A percentile compares a stretch with the other conserved stretches of the same genome.
Evolutionary conservation across 1,140 invertebrate genomes (phyloP).

Genomic region (Heliconius melpomene): DNA sequence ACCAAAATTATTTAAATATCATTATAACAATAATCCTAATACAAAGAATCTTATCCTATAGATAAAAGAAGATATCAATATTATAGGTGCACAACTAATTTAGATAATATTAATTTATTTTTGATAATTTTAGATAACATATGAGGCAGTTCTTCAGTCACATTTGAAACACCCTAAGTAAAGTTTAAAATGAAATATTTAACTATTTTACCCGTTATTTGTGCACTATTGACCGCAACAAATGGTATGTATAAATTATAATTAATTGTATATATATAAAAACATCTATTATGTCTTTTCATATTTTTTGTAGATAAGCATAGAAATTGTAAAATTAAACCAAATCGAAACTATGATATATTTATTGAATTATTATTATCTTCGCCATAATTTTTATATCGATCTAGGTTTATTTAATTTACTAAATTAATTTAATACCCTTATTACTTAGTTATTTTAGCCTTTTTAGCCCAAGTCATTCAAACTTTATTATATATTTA

Average conservation of each 20-base stretch:
- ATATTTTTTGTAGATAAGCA: too few relatives aligned
- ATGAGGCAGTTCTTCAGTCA: neutral
- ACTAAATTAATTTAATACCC: too few relatives aligned
- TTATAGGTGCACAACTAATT: neutral
- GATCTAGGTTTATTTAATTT: too few relatives aligned
- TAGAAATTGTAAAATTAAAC: too few relatives aligned
- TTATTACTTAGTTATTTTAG: too few relatives aligned
- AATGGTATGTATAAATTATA: constrained; percentile 24
- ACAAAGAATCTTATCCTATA: neutral
- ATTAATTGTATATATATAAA: neutral
- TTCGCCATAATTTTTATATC: too few relatives aligned
- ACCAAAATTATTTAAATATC: neutral
- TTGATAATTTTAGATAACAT: neutral
- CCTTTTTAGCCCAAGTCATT: too few relatives aligned
- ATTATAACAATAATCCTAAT: neutral
- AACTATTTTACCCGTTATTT: neutral
- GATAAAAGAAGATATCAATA: neutral
- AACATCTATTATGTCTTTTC: too few relatives aligned
- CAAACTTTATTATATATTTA: too few relatives aligned
- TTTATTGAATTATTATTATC: too few relatives aligned
- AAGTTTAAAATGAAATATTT: constrained; percentile 25
- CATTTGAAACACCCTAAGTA: constrained; percentile 5
- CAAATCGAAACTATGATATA: too few relatives aligned
- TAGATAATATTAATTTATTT: neutral
- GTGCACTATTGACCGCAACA: neutral